Percentiles rank a stretch among this genome's conserved stretches.
These are phyloP conservation scores for Drosophila oshimai DNA, from an alignment of 1,140 invertebrate species.

Conservation along the genomic window DNA sequence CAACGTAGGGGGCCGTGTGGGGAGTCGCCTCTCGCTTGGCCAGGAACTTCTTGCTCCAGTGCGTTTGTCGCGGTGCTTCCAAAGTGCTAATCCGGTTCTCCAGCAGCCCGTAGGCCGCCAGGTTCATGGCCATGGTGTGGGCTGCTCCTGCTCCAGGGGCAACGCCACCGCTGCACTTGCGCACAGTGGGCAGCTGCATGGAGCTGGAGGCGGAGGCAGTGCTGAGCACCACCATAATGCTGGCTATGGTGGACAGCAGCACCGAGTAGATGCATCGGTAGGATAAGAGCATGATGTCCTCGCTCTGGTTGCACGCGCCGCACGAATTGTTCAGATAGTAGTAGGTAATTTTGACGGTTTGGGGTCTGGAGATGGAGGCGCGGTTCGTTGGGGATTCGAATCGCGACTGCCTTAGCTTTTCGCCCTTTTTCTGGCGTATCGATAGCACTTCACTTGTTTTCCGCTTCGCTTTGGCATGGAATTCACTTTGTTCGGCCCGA, in stretches of 20 bases:
- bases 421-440: constrained; percentile 45
- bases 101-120: constrained; percentile 57
- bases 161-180: constrained; percentile 49
- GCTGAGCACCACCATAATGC: constrained; percentile 74
- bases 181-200: constrained; percentile 48
- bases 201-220: constrained; percentile 49
- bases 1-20: constrained; percentile 80
- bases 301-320: constrained; percentile 72
- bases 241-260: constrained; percentile 62
- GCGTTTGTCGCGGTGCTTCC: constrained; percentile 57
- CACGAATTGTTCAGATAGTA: constrained; percentile 48
- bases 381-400: constrained; percentile 11
- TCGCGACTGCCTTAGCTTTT: constrained; percentile 42
- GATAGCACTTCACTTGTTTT: constrained; percentile 75
- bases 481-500: constrained; percentile 52
- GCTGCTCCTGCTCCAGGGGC: constrained; percentile 17
- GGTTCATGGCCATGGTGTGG: constrained; percentile 53
- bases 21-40: constrained; percentile 73
- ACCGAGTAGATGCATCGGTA: constrained; percentile 68
- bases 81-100: constrained; percentile 68
- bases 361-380: constrained; percentile 1
- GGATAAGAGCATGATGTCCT: constrained; percentile 70
- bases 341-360: constrained; percentile 61
- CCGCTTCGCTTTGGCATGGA: constrained; percentile 63
- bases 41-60: constrained; percentile 71